Evolutionary conservation across 2,888 invertebrate species (phyloP), one percentile per base, ranked within the genome.

Genomic region (Pyrrhosoma nymphula): DNA sequence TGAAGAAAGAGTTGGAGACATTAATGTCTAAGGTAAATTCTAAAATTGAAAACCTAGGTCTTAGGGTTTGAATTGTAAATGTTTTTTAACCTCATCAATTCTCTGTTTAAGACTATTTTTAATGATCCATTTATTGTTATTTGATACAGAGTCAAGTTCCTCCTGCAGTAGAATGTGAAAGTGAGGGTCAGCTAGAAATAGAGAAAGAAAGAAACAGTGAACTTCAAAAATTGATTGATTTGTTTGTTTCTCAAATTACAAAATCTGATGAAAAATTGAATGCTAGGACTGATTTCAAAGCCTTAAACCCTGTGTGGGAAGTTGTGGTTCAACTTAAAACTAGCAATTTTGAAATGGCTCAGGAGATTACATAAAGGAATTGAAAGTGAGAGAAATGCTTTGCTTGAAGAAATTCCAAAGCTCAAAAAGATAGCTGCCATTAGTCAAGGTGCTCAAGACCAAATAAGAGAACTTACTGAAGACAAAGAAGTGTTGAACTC

Each of bases 401-500:
- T 47, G 6, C 0, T 47, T 26, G 47, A 35, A 60, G 93, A 93
- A 93, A 93, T 93, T 93, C 39, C 63, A 0, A 0, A 26, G n/a
- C 47, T 93, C 0, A 93, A 93, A 47, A 47, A 93, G 26, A 20
- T 47, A 47, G 93, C 69, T 35, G 56, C 39, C 69, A 55, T 23
- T 8, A 63, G 47, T n/a, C n/a, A 18, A 26, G 23, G 6, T 60
- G 69, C 93, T 93, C 93, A 69, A 16, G 47, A 93, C n/a, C 93
- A 93, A 47, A 26, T 93, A n/a, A 30, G 20, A 39, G 93, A 93
- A 47, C 69, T 93, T n/a, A 93, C n/a, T 14, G 93, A 93, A 69
- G 93, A 93, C 3, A 69, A 69, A 47, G 93, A 93, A 39, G 93
- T 93, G n/a, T 75, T 93, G 35, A n/a, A 20, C 47, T 93, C 93